Evolutionary conservation across 2,888 invertebrate species (phyloP), one percentile per base, ranked within the genome.

Genomic region (Tachina grossa): DNA sequence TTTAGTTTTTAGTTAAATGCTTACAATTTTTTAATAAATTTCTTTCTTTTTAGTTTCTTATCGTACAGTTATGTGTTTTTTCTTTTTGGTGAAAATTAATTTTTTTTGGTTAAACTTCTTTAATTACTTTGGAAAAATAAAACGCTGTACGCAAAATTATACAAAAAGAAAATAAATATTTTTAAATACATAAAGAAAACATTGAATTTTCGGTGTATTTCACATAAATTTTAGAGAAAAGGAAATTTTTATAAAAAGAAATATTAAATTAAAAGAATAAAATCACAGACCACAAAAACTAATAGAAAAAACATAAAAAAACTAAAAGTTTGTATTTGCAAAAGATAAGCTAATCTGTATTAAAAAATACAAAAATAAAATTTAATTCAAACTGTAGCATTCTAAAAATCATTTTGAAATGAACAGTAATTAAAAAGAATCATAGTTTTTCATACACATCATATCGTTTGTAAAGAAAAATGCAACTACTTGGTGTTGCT

Each of bases 131-230:
- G 39, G 49, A 19, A 71, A 39, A 71, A 39, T 49, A 61, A 51
- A 77, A 78, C 81, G 87, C 76, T 87, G 87, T 87, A 87, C 87
- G 87, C 83, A 74, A 77, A 83, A 78, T 61, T 51, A 69, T 57
- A 79, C 49, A 77, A 72, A 49, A 63, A 14, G 10, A 19, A 72
- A 66, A 66, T 53, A 59, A 71, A 55, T 61, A 49, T 69, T 87
- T 55, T 81, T 69, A n/a, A 81, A 71, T 59, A 66, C 75, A 77
- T 51, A 59, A 81, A 75, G 4, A 49, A 22, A 51, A 77, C 66
- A 80, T 14, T 63, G 61, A 76, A 61, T 11, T 80, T 53, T 84
- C 77, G 55, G 65, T 74, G 79, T 77, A 71, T 82, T 86, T 84
- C 53, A 79, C 57, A 78, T 55, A 78, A 45, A 80, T 79, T 79